Conservation (phyloP, 1,140 invertebrate species). For the Cydia pomonella region DNA sequence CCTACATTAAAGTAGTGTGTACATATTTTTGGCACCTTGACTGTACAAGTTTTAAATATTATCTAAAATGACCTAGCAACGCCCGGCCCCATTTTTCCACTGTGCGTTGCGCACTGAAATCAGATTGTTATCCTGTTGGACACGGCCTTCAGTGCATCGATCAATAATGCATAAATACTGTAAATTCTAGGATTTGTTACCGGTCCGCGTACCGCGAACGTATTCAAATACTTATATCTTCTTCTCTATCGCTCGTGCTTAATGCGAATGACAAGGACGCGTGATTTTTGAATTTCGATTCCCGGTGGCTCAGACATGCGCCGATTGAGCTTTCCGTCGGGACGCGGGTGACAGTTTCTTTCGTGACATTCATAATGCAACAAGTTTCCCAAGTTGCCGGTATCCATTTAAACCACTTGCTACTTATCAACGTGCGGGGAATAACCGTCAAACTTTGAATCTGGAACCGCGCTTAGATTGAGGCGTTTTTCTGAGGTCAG, state of each 20-base stretch:
- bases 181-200: background rate
- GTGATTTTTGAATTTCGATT: too few species aligned
- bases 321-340: too few species aligned
- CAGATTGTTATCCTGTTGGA: too few species aligned
- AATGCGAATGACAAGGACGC: background rate
- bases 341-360: too few species aligned
- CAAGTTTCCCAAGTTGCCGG: background rate
- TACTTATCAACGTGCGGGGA: background rate
- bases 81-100: background rate
- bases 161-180: conserved; percentile 6
- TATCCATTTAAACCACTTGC: background rate
- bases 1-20: too few species aligned
- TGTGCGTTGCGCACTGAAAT: background rate
- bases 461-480: background rate
- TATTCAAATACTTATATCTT: background rate
- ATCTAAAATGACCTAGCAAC: too few species aligned
- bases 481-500: conserved; percentile 4
- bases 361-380: background rate
- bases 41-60: too few species aligned
- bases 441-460: background rate
- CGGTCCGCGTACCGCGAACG: background rate
- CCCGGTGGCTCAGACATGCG: too few species aligned
- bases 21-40: too few species aligned
- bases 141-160: background rate
- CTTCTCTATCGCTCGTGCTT: background rate